Evolutionary conservation across 2,888 invertebrate species (phyloP).

Genomic region (Caenorhabditis imperialis): DNA sequence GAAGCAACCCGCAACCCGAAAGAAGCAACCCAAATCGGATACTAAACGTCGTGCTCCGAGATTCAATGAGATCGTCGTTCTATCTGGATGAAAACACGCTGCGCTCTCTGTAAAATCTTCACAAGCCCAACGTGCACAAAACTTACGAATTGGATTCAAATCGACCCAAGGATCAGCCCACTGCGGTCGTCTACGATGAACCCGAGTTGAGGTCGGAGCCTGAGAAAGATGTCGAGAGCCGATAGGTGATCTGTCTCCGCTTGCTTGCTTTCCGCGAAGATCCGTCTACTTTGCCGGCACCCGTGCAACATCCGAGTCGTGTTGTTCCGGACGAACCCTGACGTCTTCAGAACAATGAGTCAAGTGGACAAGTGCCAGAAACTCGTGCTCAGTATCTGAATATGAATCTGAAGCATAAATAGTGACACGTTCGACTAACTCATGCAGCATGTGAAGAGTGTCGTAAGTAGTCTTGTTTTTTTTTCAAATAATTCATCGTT

Average conservation of each 20-base stretch:
- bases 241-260: slow-evolving; percentile 3
- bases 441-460: slow-evolving; percentile 25
- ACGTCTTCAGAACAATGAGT: background rate
- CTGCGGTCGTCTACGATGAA: slow-evolving; percentile 8
- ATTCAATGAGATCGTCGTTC: slow-evolving; percentile 24
- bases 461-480: slow-evolving; percentile 21
- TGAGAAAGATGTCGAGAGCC: slow-evolving; percentile 5
- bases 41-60: slow-evolving; percentile 37
- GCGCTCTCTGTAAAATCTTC: slow-evolving; percentile 48
- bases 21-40: slow-evolving; percentile 14
- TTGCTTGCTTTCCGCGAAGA: slow-evolving; percentile 10
- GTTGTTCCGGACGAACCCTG: no score
- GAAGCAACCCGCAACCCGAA: slow-evolving; percentile 5
- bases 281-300: background rate
- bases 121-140: slow-evolving; percentile 5
- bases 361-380: slow-evolving; percentile 13
- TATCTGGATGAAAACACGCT: slow-evolving; percentile 53
- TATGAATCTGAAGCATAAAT: slow-evolving; percentile 43
- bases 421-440: slow-evolving; percentile 14
- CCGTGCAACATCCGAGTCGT: no score
- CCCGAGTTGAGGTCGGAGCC: slow-evolving; percentile 12
- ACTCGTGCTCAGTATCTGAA: slow-evolving; percentile 33
- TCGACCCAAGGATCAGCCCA: slow-evolving; percentile 14
- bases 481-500: background rate
- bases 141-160: slow-evolving; percentile 40